Percentiles rank a stretch among this genome's conserved stretches.
Conservation (phyloP, 2,888 invertebrate species). For the Azorinus chamasolen region DNA sequence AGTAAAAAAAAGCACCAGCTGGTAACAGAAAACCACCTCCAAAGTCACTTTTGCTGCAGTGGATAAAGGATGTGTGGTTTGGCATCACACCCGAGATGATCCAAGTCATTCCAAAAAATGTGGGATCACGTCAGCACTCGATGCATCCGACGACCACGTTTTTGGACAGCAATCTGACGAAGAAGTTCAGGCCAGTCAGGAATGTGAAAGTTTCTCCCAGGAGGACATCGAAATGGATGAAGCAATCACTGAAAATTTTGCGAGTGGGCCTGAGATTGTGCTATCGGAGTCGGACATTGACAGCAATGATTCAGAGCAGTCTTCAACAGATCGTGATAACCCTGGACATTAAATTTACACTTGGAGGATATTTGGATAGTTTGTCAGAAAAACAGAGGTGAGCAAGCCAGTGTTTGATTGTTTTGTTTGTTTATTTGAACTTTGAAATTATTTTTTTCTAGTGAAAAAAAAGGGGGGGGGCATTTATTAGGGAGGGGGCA, state of each 20-base stretch:
- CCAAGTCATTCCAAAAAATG: conserved; percentile 29
- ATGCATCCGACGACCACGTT: conserved; percentile 38
- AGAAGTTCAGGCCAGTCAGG: not conserved
- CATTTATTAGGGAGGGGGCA: too few relatives aligned
- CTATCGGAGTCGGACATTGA: too few relatives aligned
- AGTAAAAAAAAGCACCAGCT: conserved; percentile 3
- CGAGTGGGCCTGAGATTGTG: not conserved
- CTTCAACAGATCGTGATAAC: too few relatives aligned
- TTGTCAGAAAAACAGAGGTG: too few relatives aligned
- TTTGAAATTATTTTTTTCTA: too few relatives aligned
- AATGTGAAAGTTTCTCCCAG: not conserved
- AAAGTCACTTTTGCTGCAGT: conserved; percentile 10
- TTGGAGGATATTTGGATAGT: too few relatives aligned
- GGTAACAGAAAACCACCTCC: conserved; percentile 19
- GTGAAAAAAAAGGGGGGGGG: too few relatives aligned
- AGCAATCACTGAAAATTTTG: not conserved
- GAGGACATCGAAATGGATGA: conserved; percentile 10
- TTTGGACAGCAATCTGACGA: conserved; percentile 14
- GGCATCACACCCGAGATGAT: conserved; percentile 17
- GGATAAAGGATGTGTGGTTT: conserved; percentile 30
- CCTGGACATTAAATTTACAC: too few relatives aligned
- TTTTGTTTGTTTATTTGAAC: too few relatives aligned
- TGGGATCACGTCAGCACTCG: conserved; percentile 26
- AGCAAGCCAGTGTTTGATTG: too few relatives aligned
- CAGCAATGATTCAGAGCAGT: too few relatives aligned